Evolutionary conservation across 2,888 invertebrate species (phyloP), one percentile per base, ranked within the genome.

Genomic region (Latheticus oryzae): DNA sequence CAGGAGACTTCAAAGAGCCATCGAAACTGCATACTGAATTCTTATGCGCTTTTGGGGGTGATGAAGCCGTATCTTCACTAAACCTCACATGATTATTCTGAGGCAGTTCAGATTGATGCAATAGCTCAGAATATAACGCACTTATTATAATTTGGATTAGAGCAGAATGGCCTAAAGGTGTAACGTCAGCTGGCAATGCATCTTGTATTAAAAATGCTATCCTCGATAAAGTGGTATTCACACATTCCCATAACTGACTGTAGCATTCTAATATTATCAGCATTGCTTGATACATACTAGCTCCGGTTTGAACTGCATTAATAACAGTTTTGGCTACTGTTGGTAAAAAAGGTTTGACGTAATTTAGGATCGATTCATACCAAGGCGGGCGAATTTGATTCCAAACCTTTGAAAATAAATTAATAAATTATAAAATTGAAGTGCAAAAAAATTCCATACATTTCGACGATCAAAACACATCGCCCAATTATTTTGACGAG

Each of bases 271-370:
- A 77, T 9, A 88, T 86, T 55, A 91, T 80, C 0, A 89, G 87
- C 87, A 90, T 90, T 7, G 89, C 85, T 80, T 91, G 90, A 75
- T 90, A 91, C 84, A 90, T 89, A 62, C 88, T 90, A 9, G 91
- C 90, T 0, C 89, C 90, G 3, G 85, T 86, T 77, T 87, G 84
- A 5, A 89, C 82, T 0, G 90, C 90, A 62, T 86, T 84, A 2
- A 90, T 83, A 4, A 91, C 80, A 60, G 87, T 86, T 2, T 86
- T 83, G 0, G 87, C 86, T 9, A 90, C 82, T 28, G 88, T 86
- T 47, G 83, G 81, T 38, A 90, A 76, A 1, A 86, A 76, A 0
- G 87, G 84, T 13, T 85, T 84, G 0, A 86, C 81, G n/a, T 88
- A 80, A 9, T 85, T 84, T 60, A 90, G 72, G 5, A 91, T 79